Conservation (phyloP, 1,140 invertebrate species). For the Telenomus remus region DNA sequence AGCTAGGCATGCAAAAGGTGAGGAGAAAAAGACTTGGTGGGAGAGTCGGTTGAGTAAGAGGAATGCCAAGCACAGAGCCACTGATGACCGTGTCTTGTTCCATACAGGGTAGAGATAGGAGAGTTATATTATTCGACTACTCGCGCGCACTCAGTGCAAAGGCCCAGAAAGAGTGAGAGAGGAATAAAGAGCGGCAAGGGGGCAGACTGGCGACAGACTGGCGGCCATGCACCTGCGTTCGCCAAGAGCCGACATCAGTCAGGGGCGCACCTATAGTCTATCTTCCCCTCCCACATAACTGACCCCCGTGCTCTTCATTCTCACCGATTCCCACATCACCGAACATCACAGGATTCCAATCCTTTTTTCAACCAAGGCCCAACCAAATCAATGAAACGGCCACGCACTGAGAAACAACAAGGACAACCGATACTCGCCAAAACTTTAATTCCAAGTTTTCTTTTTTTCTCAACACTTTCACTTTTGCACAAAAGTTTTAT, state of each 20-base stretch:
- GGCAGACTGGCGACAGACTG: conserved; percentile 73
- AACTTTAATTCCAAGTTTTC: background rate
- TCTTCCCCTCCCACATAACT: conserved; percentile 12
- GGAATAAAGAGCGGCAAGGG: conserved; percentile 11
- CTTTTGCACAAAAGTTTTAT: no score
- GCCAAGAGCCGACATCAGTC: conserved; percentile 54
- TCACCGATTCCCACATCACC: conserved; percentile 29
- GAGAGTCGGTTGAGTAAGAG: conserved; percentile 32
- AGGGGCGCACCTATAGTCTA: conserved; percentile 62
- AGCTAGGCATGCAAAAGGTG: conserved; percentile 30
- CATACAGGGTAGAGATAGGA: conserved; percentile 38
- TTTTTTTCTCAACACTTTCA: no score
- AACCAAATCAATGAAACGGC: conserved; percentile 4
- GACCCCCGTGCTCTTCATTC: conserved; percentile 50
- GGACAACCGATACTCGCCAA: background rate
- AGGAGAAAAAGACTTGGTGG: conserved; percentile 47
- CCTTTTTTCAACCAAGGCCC: conserved; percentile 20
- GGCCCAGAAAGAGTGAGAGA: conserved; percentile 8
- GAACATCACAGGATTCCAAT: conserved; percentile 10
- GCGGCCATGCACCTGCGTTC: conserved; percentile 72
- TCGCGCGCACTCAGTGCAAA: conserved; percentile 28
- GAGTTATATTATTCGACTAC: conserved; percentile 36
- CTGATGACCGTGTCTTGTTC: conserved; percentile 35
- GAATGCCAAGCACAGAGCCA: conserved; percentile 26
- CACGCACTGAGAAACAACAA: background rate